These are phyloP conservation scores for Protophormia terraenovae DNA, from an alignment of 2,888 invertebrate species.

Conservation along the genomic window DNA sequence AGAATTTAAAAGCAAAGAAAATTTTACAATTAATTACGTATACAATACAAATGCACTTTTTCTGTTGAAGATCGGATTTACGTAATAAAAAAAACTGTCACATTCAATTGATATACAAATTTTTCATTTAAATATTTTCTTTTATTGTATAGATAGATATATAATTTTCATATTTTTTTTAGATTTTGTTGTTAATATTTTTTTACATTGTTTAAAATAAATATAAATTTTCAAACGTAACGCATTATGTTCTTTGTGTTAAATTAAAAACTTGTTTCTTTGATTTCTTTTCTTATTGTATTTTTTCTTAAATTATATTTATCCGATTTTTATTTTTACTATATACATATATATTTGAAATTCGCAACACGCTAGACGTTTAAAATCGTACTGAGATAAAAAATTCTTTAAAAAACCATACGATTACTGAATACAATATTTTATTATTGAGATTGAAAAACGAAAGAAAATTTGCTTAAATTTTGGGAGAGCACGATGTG, in stretches of 20 bases:
- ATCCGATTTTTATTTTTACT: slow-evolving; percentile 13
- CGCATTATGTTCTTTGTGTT: slow-evolving; percentile 25
- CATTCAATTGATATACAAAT: slow-evolving; percentile 42
- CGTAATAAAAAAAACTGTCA: slow-evolving; percentile 66
- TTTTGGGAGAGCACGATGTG: slow-evolving; percentile 27
- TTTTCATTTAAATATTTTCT: slow-evolving; percentile 24
- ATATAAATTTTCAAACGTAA: neutral
- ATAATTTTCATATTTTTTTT: neutral
- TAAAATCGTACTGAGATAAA: slow-evolving; percentile 64
- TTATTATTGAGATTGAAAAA: slow-evolving; percentile 20
- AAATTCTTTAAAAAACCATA: slow-evolving; percentile 41
- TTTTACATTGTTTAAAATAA: neutral
- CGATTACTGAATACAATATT: slow-evolving; percentile 28
- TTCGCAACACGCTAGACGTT: slow-evolving; percentile 64
- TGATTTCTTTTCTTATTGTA: slow-evolving; percentile 8
- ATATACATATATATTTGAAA: slow-evolving; percentile 21
- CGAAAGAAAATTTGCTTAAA: slow-evolving; percentile 2
- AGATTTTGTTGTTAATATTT: neutral
- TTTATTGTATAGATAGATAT: neutral
- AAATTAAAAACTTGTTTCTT: slow-evolving; percentile 22
- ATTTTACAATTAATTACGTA: slow-evolving; percentile 62
- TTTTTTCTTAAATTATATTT: slow-evolving; percentile 1
- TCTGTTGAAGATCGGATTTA: slow-evolving; percentile 43
- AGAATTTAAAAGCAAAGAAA: slow-evolving; percentile 23
- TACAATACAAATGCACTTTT: slow-evolving; percentile 44